Percentiles rank a stretch among this genome's conserved stretches.
phyloP scores from a whole-genome alignment of 53 echinoderm and acorn worm species.

The Paracentrotus lividus region DNA sequence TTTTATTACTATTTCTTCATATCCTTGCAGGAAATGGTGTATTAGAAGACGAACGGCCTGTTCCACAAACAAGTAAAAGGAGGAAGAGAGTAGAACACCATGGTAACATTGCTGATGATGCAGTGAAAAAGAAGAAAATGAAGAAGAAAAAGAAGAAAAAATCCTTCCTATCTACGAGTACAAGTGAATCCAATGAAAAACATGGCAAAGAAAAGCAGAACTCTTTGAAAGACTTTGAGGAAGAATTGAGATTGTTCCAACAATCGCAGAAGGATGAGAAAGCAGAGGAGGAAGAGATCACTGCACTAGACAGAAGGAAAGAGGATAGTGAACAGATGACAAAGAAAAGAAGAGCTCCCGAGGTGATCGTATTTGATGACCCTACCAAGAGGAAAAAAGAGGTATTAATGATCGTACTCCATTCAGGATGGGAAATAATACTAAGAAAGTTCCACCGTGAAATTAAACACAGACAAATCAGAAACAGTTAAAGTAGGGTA shows the following conservation, averaged over 20 bases:
- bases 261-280: slow-evolving; percentile 7
- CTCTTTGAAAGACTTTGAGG: slow-evolving; percentile 68
- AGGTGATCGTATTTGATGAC: slow-evolving; percentile 87
- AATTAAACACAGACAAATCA: too few species aligned
- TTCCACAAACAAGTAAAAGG: not conserved
- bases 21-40: slow-evolving; percentile 78
- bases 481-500: too few species aligned
- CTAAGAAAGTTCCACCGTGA: too few species aligned
- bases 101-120: slow-evolving; percentile 25
- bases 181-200: not conserved
- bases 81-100: not conserved
- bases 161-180: not conserved
- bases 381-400: slow-evolving; percentile 81
- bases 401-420: slow-evolving; percentile 15
- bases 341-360: slow-evolving; percentile 71
- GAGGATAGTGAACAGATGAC: slow-evolving; percentile 5
- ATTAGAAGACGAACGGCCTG: slow-evolving; percentile 44
- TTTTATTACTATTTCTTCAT: too few species aligned
- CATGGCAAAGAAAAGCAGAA: slow-evolving; percentile 46
- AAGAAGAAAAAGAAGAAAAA: slow-evolving; percentile 62
- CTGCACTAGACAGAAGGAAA: slow-evolving; percentile 48
- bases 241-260: slow-evolving; percentile 68
- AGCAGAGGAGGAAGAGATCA: not conserved
- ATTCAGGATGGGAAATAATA: too few species aligned
- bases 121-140: slow-evolving; percentile 36